Base-by-base conservation (phyloP, 2,888 invertebrate genomes). In the Drosophila siamana region DNA sequence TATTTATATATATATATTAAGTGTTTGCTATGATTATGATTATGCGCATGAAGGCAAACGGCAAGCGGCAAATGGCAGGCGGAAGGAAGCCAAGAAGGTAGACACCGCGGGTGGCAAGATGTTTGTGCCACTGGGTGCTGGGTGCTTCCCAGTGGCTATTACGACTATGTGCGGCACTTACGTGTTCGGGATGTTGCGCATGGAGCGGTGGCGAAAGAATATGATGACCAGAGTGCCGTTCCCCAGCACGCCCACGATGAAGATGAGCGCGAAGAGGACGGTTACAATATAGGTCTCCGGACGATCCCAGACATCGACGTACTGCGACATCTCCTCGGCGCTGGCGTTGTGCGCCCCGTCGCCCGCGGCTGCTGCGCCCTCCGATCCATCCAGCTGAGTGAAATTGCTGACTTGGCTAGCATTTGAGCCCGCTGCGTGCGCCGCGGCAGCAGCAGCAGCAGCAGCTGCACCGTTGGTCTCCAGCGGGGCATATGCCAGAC, bases 171-270 rank as follows among this genome's bases (percentile, higher is more conserved):
- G 94, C 30, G 93, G 93, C 57, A 94, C 95, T 95, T 93, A 96
- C 93, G 97, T 97, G 91, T 98, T 98, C 59, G 98, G 98, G 33
- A 97, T 96, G 92, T 97, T 98, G 78, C 97, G 94, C 96, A 98
- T 96, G 61, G 95, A 95, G 89, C 97, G 95, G 91, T 98, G 96
- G 26, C 96, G 93, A 40, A 96, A 93, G 83, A 98, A 97, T 15
- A 97, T 97, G 43, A 96, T 94, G 24, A 98, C 97, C 48, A 98
- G 92, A 0, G 97, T 96, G 2, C 97, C 97, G 90, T 98, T 98
- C 47, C 98, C 98, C 4, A 97, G 93, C 0, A 98, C 96, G 2
- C 98, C 98, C 51, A 97, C 95, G 28, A 98, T 93, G 90, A 98
- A 97, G 79, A 98, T 97, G 51, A 97, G 92, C 8, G 95, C 95